phyloP scores from a whole-genome alignment of 2,888 invertebrate species.

The Campoplex nolae region DNA sequence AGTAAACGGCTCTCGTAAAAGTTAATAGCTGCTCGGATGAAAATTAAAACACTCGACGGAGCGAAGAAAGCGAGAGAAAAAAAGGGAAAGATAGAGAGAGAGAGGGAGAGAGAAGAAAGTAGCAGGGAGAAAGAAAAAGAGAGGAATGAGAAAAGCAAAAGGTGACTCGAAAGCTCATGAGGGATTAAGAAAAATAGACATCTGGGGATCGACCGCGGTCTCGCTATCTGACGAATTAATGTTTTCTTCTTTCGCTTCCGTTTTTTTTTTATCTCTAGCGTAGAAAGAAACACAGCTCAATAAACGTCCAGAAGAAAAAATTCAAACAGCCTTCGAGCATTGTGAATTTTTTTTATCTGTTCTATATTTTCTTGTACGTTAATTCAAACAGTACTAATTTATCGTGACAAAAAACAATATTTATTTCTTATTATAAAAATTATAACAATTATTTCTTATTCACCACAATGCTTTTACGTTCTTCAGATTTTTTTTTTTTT shows the following conservation, averaged over 20 bases:
- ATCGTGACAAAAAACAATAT: neutral
- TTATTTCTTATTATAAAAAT: neutral
- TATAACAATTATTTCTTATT: neutral
- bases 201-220: conserved; percentile 67
- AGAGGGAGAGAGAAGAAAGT: conserved; percentile 41
- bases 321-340: neutral
- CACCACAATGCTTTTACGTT: neutral
- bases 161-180: conserved; percentile 65
- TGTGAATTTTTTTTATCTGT: neutral
- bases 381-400: neutral
- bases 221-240: conserved; percentile 66
- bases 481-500: neutral
- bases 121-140: conserved; percentile 26
- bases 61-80: conserved; percentile 37
- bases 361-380: neutral
- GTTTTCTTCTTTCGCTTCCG: conserved; percentile 29
- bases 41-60: conserved; percentile 83
- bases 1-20: conserved; percentile 83
- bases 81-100: conserved; percentile 26
- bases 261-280: neutral
- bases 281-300: conserved; percentile 6
- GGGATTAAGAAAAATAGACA: conserved; percentile 68
- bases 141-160: conserved; percentile 44
- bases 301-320: conserved; percentile 3
- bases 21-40: conserved; percentile 83